A percentile compares a stretch with the other conserved stretches of the same genome.
Evolutionary conservation across 92 coral and sea anemone genomes (phyloP).

Genomic region (Epizoanthus fatuus): DNA sequence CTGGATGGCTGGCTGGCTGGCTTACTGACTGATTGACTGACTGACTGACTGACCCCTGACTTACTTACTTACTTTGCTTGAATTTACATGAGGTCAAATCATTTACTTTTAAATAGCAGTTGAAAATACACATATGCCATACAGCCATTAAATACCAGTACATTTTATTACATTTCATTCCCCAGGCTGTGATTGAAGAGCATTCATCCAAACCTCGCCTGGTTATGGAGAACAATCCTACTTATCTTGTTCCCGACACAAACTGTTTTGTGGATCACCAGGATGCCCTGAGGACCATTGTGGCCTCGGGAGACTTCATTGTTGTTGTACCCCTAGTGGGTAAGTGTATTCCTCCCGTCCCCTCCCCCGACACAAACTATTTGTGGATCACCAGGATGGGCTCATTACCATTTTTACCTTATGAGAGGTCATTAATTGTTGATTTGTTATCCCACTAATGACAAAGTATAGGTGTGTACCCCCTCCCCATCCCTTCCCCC

Average conservation of each 20-base stretch:
- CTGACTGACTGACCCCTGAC: too few relatives aligned
- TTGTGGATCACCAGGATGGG: constrained; percentile 82
- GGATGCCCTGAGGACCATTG: constrained; percentile 87
- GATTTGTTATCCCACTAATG: constrained; percentile 79
- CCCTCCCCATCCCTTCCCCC: background rate
- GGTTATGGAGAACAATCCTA: constrained; percentile 93
- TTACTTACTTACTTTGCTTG: too few relatives aligned
- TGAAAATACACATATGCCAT: too few relatives aligned
- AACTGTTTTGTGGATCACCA: constrained; percentile 96
- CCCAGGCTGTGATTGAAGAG: constrained; percentile 93
- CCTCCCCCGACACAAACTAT: constrained; percentile 84
- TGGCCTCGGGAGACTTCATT: constrained; percentile 84
- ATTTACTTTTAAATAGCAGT: too few relatives aligned
- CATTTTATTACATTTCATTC: background rate
- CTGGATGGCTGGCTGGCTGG: too few relatives aligned
- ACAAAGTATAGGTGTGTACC: constrained; percentile 58
- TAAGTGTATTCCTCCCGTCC: constrained; percentile 45
- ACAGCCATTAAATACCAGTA: too few relatives aligned
- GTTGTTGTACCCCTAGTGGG: constrained; percentile 95
- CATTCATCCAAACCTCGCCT: constrained; percentile 87
- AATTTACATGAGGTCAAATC: too few relatives aligned
- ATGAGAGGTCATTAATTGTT: constrained; percentile 59
- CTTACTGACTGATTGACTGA: too few relatives aligned
- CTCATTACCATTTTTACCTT: constrained; percentile 79
- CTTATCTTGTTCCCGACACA: constrained; percentile 95